phyloP scores from a whole-genome alignment of 1,140 invertebrate species.

The Ceratoteleas bidentatus region DNA sequence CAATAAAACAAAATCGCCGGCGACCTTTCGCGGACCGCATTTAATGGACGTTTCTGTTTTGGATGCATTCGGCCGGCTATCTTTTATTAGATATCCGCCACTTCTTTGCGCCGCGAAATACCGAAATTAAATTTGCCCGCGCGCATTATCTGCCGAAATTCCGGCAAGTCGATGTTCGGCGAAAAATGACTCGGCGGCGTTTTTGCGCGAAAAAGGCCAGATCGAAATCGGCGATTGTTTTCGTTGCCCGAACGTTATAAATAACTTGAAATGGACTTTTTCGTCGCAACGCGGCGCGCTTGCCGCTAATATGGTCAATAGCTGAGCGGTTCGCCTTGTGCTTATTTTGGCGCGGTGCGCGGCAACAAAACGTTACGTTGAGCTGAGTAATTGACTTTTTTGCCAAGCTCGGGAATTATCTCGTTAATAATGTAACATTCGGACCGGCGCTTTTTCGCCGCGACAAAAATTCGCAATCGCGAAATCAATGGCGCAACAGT shows the following conservation, averaged over 20 bases:
- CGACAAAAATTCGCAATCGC: conserved; percentile 37
- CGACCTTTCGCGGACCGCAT: no score
- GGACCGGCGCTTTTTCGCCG: conserved; percentile 25
- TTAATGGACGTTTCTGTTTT: no score
- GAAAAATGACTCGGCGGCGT: background rate
- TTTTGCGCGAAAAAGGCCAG: background rate
- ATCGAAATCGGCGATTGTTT: conserved; percentile 5
- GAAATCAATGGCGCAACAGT: conserved; percentile 21
- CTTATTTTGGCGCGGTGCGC: conserved; percentile 42
- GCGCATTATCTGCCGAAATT: background rate
- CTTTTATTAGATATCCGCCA: no score
- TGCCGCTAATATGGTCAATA: conserved; percentile 50
- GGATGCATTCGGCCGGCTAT: no score
- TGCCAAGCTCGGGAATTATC: conserved; percentile 38
- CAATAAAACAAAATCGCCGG: no score
- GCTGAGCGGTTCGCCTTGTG: conserved; percentile 38
- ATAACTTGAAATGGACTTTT: conserved; percentile 37
- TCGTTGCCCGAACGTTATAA: conserved; percentile 23
- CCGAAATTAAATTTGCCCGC: background rate
- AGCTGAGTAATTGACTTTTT: conserved; percentile 58
- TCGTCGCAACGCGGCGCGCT: conserved; percentile 9
- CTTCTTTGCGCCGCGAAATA: no score
- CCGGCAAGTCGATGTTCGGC: background rate
- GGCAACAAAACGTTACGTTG: conserved; percentile 36
- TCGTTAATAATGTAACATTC: conserved; percentile 52